Evolutionary conservation across 2,797 vertebrate genomes (phyloP).

Genomic region (Triplophysa bombifrons): DNA sequence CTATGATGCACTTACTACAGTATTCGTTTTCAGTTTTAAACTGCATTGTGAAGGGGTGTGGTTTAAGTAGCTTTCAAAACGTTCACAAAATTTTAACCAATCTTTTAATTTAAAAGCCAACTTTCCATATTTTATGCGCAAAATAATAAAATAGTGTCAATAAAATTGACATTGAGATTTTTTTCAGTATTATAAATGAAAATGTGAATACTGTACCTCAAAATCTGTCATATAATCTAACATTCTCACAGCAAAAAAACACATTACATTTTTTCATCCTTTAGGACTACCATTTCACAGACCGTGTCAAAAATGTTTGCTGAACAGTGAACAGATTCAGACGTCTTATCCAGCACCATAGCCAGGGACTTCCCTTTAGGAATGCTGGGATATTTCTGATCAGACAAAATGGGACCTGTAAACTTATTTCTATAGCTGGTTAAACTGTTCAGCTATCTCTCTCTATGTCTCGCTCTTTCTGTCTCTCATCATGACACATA

Average conservation of each 20-base stretch:
- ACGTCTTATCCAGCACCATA: background rate
- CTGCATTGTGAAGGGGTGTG: background rate
- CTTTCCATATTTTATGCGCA: too few relatives aligned
- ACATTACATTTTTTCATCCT: too few relatives aligned
- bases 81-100: conserved; percentile 1
- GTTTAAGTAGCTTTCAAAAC: background rate
- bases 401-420: background rate
- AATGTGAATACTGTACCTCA: too few relatives aligned
- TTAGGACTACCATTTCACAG: too few relatives aligned
- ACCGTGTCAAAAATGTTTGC: too few relatives aligned
- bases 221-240: too few relatives aligned
- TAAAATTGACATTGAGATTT: too few relatives aligned
- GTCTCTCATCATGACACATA: background rate
- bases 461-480: background rate
- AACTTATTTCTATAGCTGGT: background rate
- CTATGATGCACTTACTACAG: background rate
- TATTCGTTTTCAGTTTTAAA: conserved; percentile 1
- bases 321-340: too few relatives aligned
- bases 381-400: background rate
- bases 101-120: background rate
- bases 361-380: background rate
- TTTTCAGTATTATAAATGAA: too few relatives aligned
- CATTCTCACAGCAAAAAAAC: too few relatives aligned
- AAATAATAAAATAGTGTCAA: too few relatives aligned
- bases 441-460: background rate